phyloP scores from a whole-genome alignment of 1,140 invertebrate genomes.

The Trachymyrmex septentrionalis region DNA sequence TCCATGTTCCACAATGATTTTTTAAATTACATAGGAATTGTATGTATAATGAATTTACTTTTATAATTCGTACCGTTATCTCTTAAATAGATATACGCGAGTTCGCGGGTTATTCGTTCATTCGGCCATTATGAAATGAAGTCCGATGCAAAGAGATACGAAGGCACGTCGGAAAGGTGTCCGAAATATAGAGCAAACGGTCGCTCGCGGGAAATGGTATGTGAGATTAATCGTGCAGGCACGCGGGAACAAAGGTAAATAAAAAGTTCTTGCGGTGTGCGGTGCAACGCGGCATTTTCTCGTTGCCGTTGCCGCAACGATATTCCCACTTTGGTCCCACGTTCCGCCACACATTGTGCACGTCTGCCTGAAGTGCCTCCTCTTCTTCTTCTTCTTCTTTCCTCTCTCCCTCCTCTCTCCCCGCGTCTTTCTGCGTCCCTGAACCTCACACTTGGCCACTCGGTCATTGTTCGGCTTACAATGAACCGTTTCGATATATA shows the following conservation, averaged over 20 bases:
- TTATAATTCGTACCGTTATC: constrained; percentile 33
- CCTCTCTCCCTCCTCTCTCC: constrained; percentile 7
- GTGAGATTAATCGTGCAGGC: constrained; percentile 49
- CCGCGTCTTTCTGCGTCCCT: constrained; percentile 62
- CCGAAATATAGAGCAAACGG: constrained; percentile 56
- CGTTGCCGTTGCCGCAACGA: constrained; percentile 18
- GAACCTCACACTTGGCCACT: constrained; percentile 75
- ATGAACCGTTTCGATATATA: constrained; percentile 75
- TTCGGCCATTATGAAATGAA: constrained; percentile 24
- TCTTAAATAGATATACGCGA: constrained; percentile 1
- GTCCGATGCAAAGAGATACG: constrained; percentile 24
- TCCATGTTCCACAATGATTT: no score
- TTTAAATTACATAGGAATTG: no score
- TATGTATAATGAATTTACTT: constrained; percentile 4
- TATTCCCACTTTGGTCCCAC: constrained; percentile 53
- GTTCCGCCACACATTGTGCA: constrained; percentile 42
- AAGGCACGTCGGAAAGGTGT: not conserved
- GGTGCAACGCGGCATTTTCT: constrained; percentile 3
- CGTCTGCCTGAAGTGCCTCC: constrained; percentile 50
- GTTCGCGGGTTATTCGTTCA: not conserved
- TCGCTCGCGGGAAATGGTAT: constrained; percentile 49
- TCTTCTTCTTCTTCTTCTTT: constrained; percentile 1
- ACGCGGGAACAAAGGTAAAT: constrained; percentile 47
- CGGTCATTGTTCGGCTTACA: constrained; percentile 73
- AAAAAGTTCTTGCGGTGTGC: constrained; percentile 37